Evolutionary conservation across 2,888 invertebrate species (phyloP).

Genomic region (Drosophila infuscata): DNA sequence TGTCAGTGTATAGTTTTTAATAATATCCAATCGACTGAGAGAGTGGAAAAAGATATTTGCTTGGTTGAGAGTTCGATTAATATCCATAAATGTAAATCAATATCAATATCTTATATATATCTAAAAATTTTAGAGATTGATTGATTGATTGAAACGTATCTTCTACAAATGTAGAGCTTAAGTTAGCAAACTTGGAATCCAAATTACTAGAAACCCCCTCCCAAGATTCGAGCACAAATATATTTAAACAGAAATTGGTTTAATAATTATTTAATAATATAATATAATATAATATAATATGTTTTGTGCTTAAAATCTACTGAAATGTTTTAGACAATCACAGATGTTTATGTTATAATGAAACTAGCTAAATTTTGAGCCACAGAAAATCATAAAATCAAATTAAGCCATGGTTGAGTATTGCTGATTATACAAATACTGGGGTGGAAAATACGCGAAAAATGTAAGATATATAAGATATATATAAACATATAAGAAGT

Average conservation of each 20-base stretch:
- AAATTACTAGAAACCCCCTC: background rate
- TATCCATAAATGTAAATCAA: background rate
- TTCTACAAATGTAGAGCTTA: background rate
- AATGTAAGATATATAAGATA: background rate
- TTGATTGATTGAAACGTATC: background rate
- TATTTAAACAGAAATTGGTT: background rate
- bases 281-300: no score
- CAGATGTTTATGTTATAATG: conserved; percentile 47
- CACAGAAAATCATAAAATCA: conserved; percentile 14
- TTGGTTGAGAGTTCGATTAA: background rate
- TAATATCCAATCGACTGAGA: background rate
- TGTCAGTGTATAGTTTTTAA: background rate
- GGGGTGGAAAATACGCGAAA: background rate
- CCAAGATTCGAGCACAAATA: background rate
- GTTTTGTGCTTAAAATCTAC: conserved; percentile 31
- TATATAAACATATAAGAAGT: background rate
- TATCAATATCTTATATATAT: background rate
- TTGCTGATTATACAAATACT: conserved; percentile 20
- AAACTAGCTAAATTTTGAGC: conserved; percentile 25
- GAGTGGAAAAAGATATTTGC: background rate
- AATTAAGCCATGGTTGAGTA: conserved; percentile 8
- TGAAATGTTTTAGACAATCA: conserved; percentile 57
- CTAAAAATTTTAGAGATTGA: background rate
- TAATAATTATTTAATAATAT: background rate
- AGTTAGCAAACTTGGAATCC: background rate